Conservation (phyloP, 2,797 vertebrate species). For the Telmatherina bonti region DNA sequence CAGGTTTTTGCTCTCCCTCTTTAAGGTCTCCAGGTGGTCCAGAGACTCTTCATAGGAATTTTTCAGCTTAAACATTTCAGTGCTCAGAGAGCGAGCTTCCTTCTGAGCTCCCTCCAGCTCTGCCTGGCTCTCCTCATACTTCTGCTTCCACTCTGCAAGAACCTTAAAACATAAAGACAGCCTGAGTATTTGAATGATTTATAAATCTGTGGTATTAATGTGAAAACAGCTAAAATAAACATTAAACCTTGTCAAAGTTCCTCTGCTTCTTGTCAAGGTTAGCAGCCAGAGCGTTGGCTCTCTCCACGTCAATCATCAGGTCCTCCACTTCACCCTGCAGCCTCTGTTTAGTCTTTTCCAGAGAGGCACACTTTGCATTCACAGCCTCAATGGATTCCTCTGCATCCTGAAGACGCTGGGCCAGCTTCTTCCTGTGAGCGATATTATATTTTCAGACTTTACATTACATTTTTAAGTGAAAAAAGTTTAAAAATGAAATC, state of each 20-base stretch:
- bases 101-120: constrained; percentile 89
- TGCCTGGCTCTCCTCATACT: constrained; percentile 88
- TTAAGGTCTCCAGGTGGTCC: constrained; percentile 90
- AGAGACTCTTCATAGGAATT: constrained; percentile 91
- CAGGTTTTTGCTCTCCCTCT: constrained; percentile 92
- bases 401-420: constrained; percentile 87
- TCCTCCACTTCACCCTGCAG: constrained; percentile 89
- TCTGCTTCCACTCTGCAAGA: constrained; percentile 90
- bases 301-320: constrained; percentile 88
- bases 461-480: too few species aligned
- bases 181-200: too few species aligned
- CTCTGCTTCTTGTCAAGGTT: constrained; percentile 81
- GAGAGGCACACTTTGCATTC: constrained; percentile 89
- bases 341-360: constrained; percentile 87
- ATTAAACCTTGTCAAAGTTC: constrained; percentile 74
- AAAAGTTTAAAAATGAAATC: too few species aligned
- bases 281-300: constrained; percentile 84
- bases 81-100: constrained; percentile 87
- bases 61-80: constrained; percentile 91
- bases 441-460: constrained; percentile 15
- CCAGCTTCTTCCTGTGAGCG: constrained; percentile 86
- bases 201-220: too few species aligned
- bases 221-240: background rate
- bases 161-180: too few species aligned
- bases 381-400: constrained; percentile 88